phyloP scores from a whole-genome alignment of 2,113 vertebrate species.

The Cottus gobio region DNA sequence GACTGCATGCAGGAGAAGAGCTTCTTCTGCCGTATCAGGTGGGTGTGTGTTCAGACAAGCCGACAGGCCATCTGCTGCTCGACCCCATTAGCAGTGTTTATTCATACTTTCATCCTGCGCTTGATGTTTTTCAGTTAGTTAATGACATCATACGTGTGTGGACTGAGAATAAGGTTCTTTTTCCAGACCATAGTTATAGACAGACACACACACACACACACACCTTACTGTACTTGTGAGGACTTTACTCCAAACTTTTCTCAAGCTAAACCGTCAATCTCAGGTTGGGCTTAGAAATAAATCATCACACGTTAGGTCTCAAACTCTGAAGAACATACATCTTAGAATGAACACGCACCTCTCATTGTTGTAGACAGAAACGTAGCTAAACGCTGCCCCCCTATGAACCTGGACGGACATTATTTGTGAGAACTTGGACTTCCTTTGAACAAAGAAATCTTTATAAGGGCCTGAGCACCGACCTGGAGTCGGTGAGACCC shows the following conservation, averaged over 20 bases:
- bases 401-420: constrained; percentile 10
- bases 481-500: too few species aligned
- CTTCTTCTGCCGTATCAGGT: constrained; percentile 98
- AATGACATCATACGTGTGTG: constrained; percentile 57
- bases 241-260: not conserved
- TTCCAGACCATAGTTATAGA: constrained; percentile 32
- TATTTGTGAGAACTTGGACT: not conserved
- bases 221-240: not conserved
- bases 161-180: constrained; percentile 38
- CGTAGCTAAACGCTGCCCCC: constrained; percentile 30
- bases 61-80: constrained; percentile 65
- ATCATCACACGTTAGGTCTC: not conserved
- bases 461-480: not conserved
- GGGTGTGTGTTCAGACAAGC: constrained; percentile 48
- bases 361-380: not conserved
- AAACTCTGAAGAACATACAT: not conserved
- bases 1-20: constrained; percentile 95
- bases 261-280: not conserved
- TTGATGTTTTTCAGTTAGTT: constrained; percentile 49
- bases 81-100: constrained; percentile 40
- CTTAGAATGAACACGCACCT: not conserved
- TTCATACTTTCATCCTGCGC: constrained; percentile 57
- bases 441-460: not conserved
- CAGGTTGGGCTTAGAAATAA: too few species aligned
- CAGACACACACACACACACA: not conserved